These are phyloP conservation scores for Phoxinus dragarum DNA, from an alignment of 2,797 vertebrate species.

Conservation along the genomic window DNA sequence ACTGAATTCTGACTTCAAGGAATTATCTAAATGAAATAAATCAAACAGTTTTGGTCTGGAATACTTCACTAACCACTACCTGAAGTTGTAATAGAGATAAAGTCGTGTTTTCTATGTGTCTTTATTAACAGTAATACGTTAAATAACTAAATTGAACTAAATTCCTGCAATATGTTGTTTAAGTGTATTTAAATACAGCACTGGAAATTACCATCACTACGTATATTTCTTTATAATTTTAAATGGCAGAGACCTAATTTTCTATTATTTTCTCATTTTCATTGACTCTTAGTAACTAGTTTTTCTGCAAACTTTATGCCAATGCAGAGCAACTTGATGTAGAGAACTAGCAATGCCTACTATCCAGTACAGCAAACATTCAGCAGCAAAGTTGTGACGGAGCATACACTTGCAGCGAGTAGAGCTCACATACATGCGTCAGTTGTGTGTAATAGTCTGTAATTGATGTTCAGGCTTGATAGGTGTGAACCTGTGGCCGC, in stretches of 20 bases:
- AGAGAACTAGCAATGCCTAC: not conserved
- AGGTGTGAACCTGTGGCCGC: constrained; percentile 89
- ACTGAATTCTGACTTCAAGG: too few relatives aligned
- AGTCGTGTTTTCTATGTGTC: too few relatives aligned
- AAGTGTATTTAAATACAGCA: not conserved
- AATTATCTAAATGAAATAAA: too few relatives aligned
- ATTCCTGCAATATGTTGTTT: not conserved
- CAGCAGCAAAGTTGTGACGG: not conserved
- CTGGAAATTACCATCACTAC: not conserved
- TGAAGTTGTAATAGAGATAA: too few relatives aligned
- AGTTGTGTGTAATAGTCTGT: constrained; percentile 16
- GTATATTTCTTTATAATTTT: not conserved
- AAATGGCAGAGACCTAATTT: not conserved
- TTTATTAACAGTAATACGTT: not conserved
- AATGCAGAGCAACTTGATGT: not conserved
- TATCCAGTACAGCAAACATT: not conserved
- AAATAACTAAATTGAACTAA: not conserved
- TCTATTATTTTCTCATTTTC: not conserved
- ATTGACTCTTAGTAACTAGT: not conserved
- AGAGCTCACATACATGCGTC: constrained; percentile 19
- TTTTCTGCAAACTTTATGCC: not conserved
- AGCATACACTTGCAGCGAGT: not conserved
- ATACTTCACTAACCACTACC: too few relatives aligned
- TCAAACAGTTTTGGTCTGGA: too few relatives aligned
- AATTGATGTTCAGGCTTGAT: constrained; percentile 78